Conservation (phyloP, 2,797 vertebrate genomes). For the Falco naumanni region DNA sequence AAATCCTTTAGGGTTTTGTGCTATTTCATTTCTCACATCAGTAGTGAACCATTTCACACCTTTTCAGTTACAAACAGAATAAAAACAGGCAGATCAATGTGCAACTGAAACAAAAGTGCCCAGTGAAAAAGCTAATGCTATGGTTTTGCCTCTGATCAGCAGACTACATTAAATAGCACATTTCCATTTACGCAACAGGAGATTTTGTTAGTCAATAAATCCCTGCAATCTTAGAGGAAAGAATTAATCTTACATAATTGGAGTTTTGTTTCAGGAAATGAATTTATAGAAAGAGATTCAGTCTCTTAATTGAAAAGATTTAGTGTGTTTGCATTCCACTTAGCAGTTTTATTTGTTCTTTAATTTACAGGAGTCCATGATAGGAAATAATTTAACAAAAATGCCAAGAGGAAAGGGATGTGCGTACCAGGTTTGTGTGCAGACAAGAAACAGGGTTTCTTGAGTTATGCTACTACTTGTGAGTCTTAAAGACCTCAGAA, state of each 20-base stretch:
- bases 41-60: neutral
- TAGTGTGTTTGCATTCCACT: neutral
- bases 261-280: slow-evolving; percentile 52
- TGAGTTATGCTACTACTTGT: neutral
- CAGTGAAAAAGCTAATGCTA: neutral
- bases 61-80: neutral
- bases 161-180: neutral
- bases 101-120: neutral
- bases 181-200: slow-evolving; percentile 23
- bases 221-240: slow-evolving; percentile 22
- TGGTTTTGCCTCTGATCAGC: neutral
- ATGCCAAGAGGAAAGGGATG: slow-evolving; percentile 1
- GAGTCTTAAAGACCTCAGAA: neutral
- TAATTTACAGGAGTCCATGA: slow-evolving; percentile 21
- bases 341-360: slow-evolving; percentile 42
- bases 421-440: neutral
- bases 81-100: neutral
- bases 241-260: slow-evolving; percentile 38
- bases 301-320: slow-evolving; percentile 47
- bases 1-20: neutral
- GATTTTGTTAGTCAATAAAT: slow-evolving; percentile 47
- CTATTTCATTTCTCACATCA: neutral
- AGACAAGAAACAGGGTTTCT: neutral
- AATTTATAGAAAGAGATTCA: slow-evolving; percentile 50
- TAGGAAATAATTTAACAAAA: slow-evolving; percentile 35